Conservation (phyloP, 1,140 invertebrate genomes). For the Apis laboriosa region DNA sequence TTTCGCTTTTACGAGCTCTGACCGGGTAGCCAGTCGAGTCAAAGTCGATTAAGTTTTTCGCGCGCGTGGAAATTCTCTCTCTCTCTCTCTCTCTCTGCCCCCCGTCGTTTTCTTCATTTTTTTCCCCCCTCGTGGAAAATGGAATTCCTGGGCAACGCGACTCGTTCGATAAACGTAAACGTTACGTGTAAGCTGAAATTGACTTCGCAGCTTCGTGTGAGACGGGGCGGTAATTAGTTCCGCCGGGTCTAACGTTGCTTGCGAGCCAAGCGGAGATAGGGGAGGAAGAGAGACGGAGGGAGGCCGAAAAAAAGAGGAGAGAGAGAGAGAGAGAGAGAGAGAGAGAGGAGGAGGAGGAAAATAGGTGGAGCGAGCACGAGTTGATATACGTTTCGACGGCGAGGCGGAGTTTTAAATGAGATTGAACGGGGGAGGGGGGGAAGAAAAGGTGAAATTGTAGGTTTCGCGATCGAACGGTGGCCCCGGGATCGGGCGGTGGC, state of each 20-base stretch:
- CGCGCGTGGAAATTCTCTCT: not conserved
- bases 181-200: conserved; percentile 26
- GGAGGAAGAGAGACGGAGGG: not conserved
- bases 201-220: conserved; percentile 25
- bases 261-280: not conserved
- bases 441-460: conserved; percentile 13
- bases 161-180: conserved; percentile 31
- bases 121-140: not conserved
- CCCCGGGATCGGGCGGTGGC: not conserved
- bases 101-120: not conserved
- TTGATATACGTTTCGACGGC: conserved; percentile 4
- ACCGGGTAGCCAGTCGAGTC: not conserved
- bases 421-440: not conserved
- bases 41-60: conserved; percentile 34
- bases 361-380: not conserved
- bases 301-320: not conserved
- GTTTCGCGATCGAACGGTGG: conserved; percentile 10
- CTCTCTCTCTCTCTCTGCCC: not conserved
- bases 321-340: not conserved
- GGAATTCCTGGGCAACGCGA: not conserved
- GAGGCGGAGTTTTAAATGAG: conserved; percentile 13
- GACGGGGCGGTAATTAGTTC: conserved; percentile 47
- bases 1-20: not conserved
- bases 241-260: conserved; percentile 20
- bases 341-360: not conserved